These are phyloP conservation scores for Pagrus major DNA, from an alignment of 2,113 vertebrate genomes.

Conservation along the genomic window DNA sequence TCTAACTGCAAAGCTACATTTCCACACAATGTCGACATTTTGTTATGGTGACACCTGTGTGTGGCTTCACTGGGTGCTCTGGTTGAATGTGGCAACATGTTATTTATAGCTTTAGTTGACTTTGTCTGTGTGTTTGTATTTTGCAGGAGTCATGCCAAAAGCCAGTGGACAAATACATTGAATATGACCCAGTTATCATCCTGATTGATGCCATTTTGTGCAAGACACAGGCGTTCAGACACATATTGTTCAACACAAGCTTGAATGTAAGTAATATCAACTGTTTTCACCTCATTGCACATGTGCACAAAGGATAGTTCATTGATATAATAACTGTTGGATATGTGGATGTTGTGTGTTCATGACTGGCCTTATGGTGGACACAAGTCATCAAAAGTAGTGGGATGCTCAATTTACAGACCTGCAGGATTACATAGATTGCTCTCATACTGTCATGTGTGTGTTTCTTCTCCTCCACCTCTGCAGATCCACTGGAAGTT, in stretches of 20 bases:
- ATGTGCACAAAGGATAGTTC: no score
- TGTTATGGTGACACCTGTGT: neutral
- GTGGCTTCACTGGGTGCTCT: neutral
- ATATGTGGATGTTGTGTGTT: no score
- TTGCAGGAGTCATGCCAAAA: conserved; percentile 94
- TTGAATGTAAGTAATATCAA: conserved; percentile 89
- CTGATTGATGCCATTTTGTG: conserved; percentile 96
- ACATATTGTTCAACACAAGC: conserved; percentile 96
- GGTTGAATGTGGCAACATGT: neutral
- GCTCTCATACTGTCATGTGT: neutral
- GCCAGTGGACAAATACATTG: conserved; percentile 98
- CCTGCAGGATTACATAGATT: no score
- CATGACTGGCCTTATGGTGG: neutral
- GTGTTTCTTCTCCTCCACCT: conserved; percentile 24
- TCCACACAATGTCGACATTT: neutral
- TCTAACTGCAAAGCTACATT: neutral
- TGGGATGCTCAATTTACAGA: no score
- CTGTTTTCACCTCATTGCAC: neutral
- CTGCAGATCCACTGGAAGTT: conserved; percentile 95
- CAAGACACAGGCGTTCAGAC: conserved; percentile 95
- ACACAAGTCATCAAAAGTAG: no score
- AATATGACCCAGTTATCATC: conserved; percentile 98
- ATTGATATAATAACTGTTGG: no score
- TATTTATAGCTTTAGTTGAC: neutral
- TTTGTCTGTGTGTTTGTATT: conserved; percentile 2